Base-by-base conservation (phyloP, 2,113 vertebrate species). In the Anhinga anhinga region DNA sequence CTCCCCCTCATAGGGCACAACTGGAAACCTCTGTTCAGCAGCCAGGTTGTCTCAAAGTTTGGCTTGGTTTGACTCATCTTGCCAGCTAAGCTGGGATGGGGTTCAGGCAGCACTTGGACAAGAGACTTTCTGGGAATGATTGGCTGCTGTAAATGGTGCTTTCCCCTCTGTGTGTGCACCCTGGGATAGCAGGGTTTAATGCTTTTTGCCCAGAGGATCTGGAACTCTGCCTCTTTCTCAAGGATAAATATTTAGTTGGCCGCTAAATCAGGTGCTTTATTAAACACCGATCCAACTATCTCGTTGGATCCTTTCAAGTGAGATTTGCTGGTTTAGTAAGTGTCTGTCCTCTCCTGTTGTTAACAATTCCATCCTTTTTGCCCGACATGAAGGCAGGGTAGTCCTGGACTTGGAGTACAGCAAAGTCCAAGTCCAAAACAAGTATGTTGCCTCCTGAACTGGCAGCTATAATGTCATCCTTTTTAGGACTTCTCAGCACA, bases 231-330 rank as follows among this genome's bases (percentile, higher is more conserved):
- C 66, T 71, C 58, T 94, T 93, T 44, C 74, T 95, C 23, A 34
- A 76, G 71, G 66, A 77, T 73, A 88, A 88, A 62, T 91, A 73
- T 82, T 96, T 94, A 82, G 40, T 70, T 93, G 73, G 26, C 73
- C 0, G 0, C 32, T 73, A 78, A 90, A 84, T 38, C 42, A 58
- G 45, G 77, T 87, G 70, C 42, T 53, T 91, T 80, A 77, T 36
- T 49, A 66, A 90, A 47, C 58, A 76, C 30, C 3, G 6, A 85
- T 45, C 44, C 44, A 53, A 20, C 55, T 55, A 32, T 53, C 44
- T 93, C 4, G 0, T 34, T 86, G 47, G 21, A 47, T 84, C 50
- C 44, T 86, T 90, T 71, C 49, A 38, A 78, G 45, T 88, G 50
- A 63, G 55, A 70, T 86, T 86, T 69, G 45, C n/a, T 88, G 34